Conservation (phyloP, 2,113 vertebrate genomes). For the Prietella phreatophila region DNA sequence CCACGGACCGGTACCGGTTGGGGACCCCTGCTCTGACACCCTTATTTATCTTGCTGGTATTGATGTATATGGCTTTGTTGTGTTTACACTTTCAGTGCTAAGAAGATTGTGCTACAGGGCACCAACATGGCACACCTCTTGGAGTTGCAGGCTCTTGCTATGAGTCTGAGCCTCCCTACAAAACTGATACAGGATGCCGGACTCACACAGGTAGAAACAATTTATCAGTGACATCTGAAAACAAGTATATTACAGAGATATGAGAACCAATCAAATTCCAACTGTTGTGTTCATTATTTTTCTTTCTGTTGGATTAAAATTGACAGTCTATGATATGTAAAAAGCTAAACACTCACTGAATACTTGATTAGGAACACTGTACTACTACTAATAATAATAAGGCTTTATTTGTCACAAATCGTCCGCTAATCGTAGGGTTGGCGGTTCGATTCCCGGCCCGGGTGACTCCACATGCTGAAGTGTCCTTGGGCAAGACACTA, state of each 20-base stretch:
- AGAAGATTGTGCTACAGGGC: conserved; percentile 81
- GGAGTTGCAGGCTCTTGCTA: conserved; percentile 78
- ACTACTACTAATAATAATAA: not conserved
- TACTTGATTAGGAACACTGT: not conserved
- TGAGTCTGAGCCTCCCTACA: conserved; percentile 77
- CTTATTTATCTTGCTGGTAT: not conserved
- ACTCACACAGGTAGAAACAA: conserved; percentile 73
- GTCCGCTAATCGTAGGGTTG: too few species aligned
- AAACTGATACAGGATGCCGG: conserved; percentile 82
- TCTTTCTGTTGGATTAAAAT: not conserved
- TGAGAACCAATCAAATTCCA: not conserved
- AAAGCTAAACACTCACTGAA: not conserved
- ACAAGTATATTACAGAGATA: not conserved
- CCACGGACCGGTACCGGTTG: too few species aligned
- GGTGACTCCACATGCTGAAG: too few species aligned
- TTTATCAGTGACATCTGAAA: not conserved
- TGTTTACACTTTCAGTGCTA: conserved; percentile 65
- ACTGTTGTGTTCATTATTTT: not conserved
- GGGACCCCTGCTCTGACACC: not conserved
- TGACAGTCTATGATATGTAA: not conserved
- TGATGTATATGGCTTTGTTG: not conserved
- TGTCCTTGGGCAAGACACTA: too few species aligned
- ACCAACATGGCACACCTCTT: conserved; percentile 76
- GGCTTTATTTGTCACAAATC: not conserved
- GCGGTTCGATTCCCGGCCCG: too few species aligned